Conservation (phyloP, 2,113 vertebrate genomes). For the Otus sunia region DNA sequence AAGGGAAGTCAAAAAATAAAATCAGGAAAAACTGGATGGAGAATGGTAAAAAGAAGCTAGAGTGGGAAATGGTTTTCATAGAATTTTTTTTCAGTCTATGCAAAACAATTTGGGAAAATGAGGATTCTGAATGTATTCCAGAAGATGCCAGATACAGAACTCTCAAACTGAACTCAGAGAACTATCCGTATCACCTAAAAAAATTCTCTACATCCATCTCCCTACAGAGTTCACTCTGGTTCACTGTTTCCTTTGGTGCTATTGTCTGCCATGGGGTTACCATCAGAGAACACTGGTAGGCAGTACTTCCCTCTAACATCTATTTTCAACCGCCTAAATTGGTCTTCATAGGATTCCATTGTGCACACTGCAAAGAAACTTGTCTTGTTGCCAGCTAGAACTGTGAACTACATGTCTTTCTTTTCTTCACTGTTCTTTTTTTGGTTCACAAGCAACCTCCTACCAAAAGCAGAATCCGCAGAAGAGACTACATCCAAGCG, state of each 20-base stretch:
- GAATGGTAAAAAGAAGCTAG: background rate
- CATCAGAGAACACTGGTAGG: slow-evolving; percentile 75
- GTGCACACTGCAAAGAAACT: slow-evolving; percentile 81
- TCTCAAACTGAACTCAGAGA: slow-evolving; percentile 46
- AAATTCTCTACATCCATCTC: slow-evolving; percentile 55
- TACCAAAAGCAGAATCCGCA: slow-evolving; percentile 81
- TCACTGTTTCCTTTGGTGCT: slow-evolving; percentile 71
- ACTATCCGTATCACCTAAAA: slow-evolving; percentile 63
- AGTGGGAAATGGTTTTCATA: background rate
- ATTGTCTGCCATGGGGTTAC: slow-evolving; percentile 74
- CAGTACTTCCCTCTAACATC: slow-evolving; percentile 79
- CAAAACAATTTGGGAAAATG: background rate
- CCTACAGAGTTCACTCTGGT: slow-evolving; percentile 69
- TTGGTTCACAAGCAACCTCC: slow-evolving; percentile 82
- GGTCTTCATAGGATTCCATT: slow-evolving; percentile 83
- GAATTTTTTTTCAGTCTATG: background rate
- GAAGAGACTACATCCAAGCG: slow-evolving; percentile 84
- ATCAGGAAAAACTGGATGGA: background rate
- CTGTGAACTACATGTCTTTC: slow-evolving; percentile 79
- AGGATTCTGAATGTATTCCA: slow-evolving; percentile 28
- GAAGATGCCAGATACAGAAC: slow-evolving; percentile 17
- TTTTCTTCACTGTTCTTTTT: slow-evolving; percentile 83
- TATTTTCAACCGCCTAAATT: slow-evolving; percentile 81
- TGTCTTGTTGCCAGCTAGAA: slow-evolving; percentile 81
- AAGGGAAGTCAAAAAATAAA: background rate